Evolutionary conservation across 2,888 invertebrate genomes (phyloP).

Genomic region (Pristionchus mayeri): DNA sequence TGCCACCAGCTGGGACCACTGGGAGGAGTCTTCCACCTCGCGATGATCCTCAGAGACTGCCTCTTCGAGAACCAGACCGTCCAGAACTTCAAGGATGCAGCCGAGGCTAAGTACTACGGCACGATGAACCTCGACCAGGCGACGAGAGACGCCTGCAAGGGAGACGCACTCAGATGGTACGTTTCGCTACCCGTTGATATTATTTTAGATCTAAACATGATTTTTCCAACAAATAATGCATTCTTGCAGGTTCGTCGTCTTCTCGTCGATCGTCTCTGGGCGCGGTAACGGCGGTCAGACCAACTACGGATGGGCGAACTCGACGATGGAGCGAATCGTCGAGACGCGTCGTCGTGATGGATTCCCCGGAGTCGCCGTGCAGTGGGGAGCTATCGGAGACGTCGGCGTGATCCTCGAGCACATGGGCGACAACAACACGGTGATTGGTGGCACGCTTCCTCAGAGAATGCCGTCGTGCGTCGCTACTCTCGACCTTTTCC

Average conservation of each 20-base stretch:
- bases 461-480: constrained; percentile 94
- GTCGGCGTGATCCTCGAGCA: constrained; percentile 89
- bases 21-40: constrained; percentile 93
- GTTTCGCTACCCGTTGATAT: background rate
- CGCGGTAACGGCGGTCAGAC: constrained; percentile 96
- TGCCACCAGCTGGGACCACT: constrained; percentile 77
- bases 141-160: constrained; percentile 84
- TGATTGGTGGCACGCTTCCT: constrained; percentile 94
- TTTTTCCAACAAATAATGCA: background rate
- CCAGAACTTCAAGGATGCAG: constrained; percentile 79
- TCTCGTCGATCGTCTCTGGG: constrained; percentile 96
- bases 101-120: constrained; percentile 87
- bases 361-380: constrained; percentile 90
- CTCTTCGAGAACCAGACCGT: constrained; percentile 79
- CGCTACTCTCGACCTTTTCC: constrained; percentile 88
- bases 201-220: background rate
- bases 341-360: constrained; percentile 87
- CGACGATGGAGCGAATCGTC: constrained; percentile 92
- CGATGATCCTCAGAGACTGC: constrained; percentile 83
- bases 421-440: constrained; percentile 85
- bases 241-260: constrained; percentile 85
- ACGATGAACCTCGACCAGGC: constrained; percentile 88
- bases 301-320: constrained; percentile 97
- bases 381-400: constrained; percentile 99
- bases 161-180: constrained; percentile 67